Percentiles rank a stretch among this genome's conserved stretches.
Evolutionary conservation across 92 coral and sea anemone species (phyloP).

Genomic region (Virgularia gustaviana): DNA sequence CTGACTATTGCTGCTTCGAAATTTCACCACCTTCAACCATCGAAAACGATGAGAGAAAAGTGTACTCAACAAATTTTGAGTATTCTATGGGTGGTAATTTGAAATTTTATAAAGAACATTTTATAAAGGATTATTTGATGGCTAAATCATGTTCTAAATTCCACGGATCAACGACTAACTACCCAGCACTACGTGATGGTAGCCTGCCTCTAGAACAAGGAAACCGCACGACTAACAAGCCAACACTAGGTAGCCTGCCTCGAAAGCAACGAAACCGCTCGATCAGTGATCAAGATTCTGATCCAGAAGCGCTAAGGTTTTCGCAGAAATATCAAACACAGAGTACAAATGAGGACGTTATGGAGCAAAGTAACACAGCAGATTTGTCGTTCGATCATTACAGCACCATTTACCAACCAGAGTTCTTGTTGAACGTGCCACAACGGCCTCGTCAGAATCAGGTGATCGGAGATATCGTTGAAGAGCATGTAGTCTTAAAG

Average conservation of each 20-base stretch:
- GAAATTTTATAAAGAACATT: slow-evolving; percentile 79
- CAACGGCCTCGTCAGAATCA: too few relatives aligned
- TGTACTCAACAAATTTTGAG: slow-evolving; percentile 56
- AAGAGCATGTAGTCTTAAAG: too few relatives aligned
- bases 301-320: slow-evolving; percentile 25
- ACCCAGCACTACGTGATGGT: too few relatives aligned
- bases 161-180: too few relatives aligned
- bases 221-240: too few relatives aligned
- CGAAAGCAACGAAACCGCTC: slow-evolving; percentile 6
- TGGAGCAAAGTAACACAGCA: neutral
- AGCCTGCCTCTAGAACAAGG: too few relatives aligned
- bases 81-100: slow-evolving; percentile 97
- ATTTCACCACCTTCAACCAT: neutral
- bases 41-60: neutral
- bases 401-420: slow-evolving; percentile 33
- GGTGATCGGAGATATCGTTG: too few relatives aligned
- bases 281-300: slow-evolving; percentile 32
- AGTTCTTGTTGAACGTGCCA: slow-evolving; percentile 20
- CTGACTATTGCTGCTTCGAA: neutral
- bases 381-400: slow-evolving; percentile 33
- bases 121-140: slow-evolving; percentile 11
- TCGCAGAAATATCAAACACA: neutral
- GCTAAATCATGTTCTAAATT: too few relatives aligned
- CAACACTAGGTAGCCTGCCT: neutral
- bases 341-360: neutral